Evolutionary conservation across 2,888 invertebrate genomes (phyloP), one percentile per base, ranked within the genome.

Genomic region (Auanema freiburgensis): DNA sequence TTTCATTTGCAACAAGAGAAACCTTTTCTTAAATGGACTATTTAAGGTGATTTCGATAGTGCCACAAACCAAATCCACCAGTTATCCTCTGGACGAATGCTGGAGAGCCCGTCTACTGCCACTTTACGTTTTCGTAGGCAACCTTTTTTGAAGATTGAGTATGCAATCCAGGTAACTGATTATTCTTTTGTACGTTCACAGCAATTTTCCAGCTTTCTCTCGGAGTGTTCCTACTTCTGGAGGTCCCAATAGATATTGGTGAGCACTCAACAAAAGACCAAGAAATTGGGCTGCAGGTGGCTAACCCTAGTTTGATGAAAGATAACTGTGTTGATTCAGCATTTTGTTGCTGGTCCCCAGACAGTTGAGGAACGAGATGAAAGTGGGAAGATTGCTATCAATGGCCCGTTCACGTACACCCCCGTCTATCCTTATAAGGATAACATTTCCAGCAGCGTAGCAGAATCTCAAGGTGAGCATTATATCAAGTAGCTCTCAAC

Each of bases 361-460:
- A 68, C 74, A 25, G 67, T 76, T n/a, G 72, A 71, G 52, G 76
- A 76, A 24, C 55, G 67, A 14, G 68, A 74, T n/a, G 76, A 76
- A 50, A 64, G 62, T 53, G 72, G 68, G 33, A 72, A 69, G 54
- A 74, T 67, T 18, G 67, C 76, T 4, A 65, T 76, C 16, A 70
- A 71, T 24, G 76, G 76, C 12, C 76, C 76, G 40, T 76, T 72
- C 59, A 58, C 66, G 23, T 76, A 74, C 64, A 76, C 74, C 1
- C 76, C 76, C 46, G 65, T 72, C 23, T 76, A 76, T 44, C 73
- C 73, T 1, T 69, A 71, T 58, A 59, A 56, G 42, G 58, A 64
- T 18, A 25, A 59, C n/a, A 43, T 50, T 43, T 44, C 55, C 1
- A 43, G 54, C 8, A 53, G 55, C 6, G 55, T 18, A 21, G 23